Evolutionary conservation across 2,113 vertebrate genomes (phyloP), one percentile per base, ranked within the genome.

Genomic region (Poeciliopsis prolifica): DNA sequence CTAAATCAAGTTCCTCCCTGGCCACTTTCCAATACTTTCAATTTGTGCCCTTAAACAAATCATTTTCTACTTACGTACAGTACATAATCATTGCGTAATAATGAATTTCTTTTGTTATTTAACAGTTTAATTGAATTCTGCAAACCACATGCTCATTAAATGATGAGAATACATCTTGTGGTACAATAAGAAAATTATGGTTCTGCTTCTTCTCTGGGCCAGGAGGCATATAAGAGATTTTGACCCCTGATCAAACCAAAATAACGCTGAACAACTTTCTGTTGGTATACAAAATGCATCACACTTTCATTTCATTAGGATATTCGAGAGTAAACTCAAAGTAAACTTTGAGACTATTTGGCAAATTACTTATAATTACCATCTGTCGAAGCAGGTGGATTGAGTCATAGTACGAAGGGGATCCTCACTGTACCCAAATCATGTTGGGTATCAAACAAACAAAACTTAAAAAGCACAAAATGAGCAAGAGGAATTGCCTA

Each of bases 401-500:
- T 54, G 22, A 24, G 51, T 8, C 19, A 8, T 51, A 54, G 51
- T 54, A 8, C 9, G 22, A 24, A 24, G 51, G 19, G 14, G 4
- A 48, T 48, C 5, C 44, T 19, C 19, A 17, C 17, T 48, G 51
- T 22, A 11, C 51, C 51, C 24, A 58, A 58, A 58, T 37, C 24
- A n/a, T n/a, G 7, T 58, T n/a, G 17, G 24, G 8, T 10, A 58
- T 19, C 19, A 48, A 48, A 48, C 3, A 8, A 3, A 2, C 8
- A 58, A 58, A 58, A 10, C 51, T 58, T 8, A 2, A 11, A 58
- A 58, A 58, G 51, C 51, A 11, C 2, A 58, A 54, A n/a, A 9
- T n/a, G 51, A n/a, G 0, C 3, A 58, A 58, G 22, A 58, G 51
- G 71, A 85, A 78, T 77, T 75, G 24, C 68, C 68, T 54, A 77